Conservation (phyloP, 2,113 vertebrate genomes). For the Perca flavescens region DNA sequence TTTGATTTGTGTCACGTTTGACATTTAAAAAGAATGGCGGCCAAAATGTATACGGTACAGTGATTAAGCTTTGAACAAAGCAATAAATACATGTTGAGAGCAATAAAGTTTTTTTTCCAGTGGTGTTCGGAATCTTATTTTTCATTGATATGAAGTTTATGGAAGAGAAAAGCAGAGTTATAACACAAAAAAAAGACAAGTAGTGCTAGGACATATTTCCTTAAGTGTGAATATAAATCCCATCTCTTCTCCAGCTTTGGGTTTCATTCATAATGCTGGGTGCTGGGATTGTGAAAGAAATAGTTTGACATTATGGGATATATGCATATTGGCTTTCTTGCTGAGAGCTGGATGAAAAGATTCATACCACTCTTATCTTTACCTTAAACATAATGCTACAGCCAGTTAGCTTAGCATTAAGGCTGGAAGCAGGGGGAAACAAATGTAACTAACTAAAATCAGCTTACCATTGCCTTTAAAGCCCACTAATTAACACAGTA, state of each 20-base stretch:
- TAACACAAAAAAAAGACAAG: conserved; percentile 19
- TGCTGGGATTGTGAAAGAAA: conserved; percentile 52
- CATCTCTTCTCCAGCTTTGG: conserved; percentile 64
- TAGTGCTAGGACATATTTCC: conserved; percentile 5
- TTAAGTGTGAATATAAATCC: conserved; percentile 18
- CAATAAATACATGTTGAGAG: conserved; percentile 7
- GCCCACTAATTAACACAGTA: background rate
- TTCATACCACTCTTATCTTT: background rate
- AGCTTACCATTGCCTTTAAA: background rate
- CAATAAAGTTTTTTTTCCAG: conserved; percentile 13
- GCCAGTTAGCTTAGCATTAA: background rate
- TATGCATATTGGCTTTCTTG: background rate
- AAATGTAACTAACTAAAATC: background rate
- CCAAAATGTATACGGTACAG: conserved; percentile 55
- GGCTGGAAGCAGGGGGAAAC: background rate
- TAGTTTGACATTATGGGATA: conserved; percentile 47
- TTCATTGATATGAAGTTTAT: background rate
- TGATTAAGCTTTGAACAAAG: conserved; percentile 38
- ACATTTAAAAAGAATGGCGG: conserved; percentile 7
- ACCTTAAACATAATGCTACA: background rate
- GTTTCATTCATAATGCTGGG: conserved; percentile 55
- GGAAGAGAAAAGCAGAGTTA: conserved; percentile 2
- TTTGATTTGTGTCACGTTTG: background rate
- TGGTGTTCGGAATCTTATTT: conserved; percentile 24
- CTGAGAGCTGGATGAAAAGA: background rate